phyloP scores from a whole-genome alignment of 2,888 invertebrate species.

The Ennomos quercinarius region DNA sequence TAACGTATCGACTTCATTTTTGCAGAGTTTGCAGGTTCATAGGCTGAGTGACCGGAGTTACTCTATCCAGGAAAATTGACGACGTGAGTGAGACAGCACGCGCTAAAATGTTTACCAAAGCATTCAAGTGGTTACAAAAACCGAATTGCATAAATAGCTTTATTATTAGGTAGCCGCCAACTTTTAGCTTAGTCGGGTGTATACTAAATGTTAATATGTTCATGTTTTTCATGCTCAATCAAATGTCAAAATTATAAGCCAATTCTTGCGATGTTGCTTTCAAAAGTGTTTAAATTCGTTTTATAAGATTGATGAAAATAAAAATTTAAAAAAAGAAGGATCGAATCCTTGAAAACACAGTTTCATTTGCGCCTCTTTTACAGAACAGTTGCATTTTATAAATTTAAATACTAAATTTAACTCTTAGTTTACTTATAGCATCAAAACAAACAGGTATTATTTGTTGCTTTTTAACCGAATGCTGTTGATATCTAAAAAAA shows the following conservation, averaged over 20 bases:
- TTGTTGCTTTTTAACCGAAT: no score
- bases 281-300: slow-evolving; percentile 31
- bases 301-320: neutral
- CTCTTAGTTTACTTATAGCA: no score
- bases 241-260: slow-evolving; percentile 36
- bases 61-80: no score
- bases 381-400: no score
- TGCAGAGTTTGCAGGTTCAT: no score
- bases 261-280: slow-evolving; percentile 24
- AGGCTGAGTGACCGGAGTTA: no score
- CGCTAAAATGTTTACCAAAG: slow-evolving; percentile 32
- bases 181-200: slow-evolving; percentile 11
- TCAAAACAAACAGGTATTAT: no score
- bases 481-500: no score
- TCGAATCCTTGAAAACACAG: no score
- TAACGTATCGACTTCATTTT: no score
- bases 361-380: no score
- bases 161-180: slow-evolving; percentile 17
- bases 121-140: slow-evolving; percentile 11
- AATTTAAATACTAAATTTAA: no score
- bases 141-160: slow-evolving; percentile 22
- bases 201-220: slow-evolving; percentile 25
- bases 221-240: slow-evolving; percentile 38
- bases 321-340: neutral
- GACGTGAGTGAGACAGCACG: neutral